Conservation (phyloP, 2,888 invertebrate genomes). For the Strigamia transsilvanica region DNA sequence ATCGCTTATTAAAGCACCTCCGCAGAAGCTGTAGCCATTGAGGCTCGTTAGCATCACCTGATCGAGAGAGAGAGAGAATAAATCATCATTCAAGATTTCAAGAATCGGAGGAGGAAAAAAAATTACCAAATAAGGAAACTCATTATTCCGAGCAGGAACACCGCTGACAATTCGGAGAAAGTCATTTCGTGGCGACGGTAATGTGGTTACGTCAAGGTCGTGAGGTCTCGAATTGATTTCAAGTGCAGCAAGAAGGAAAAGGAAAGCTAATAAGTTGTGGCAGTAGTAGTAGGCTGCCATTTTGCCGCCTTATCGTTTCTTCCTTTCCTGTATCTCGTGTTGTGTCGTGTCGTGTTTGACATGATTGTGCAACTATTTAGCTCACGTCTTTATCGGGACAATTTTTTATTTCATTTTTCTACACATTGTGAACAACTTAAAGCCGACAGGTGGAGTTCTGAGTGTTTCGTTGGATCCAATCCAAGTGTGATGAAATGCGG, state of each 20-base stretch:
- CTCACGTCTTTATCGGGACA: neutral
- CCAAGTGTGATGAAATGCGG: slow-evolving; percentile 16
- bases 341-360: too few species aligned
- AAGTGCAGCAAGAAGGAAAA: neutral
- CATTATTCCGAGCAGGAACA: neutral
- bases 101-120: too few species aligned
- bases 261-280: neutral
- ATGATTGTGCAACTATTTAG: too few species aligned
- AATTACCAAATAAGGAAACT: slow-evolving; percentile 13
- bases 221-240: neutral
- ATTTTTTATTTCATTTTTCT: neutral
- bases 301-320: neutral
- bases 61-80: neutral
- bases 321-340: neutral
- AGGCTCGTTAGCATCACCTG: slow-evolving; percentile 4
- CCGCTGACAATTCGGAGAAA: neutral
- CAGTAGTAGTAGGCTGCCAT: neutral
- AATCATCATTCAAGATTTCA: neutral
- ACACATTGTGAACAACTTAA: neutral
- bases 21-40: neutral
- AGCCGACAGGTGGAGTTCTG: slow-evolving; percentile 4
- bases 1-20: neutral
- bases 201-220: neutral
- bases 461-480: slow-evolving; percentile 26
- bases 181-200: neutral